Base-by-base conservation (phyloP, 1,140 invertebrate genomes). In the Archegozetes longisetosus region DNA sequence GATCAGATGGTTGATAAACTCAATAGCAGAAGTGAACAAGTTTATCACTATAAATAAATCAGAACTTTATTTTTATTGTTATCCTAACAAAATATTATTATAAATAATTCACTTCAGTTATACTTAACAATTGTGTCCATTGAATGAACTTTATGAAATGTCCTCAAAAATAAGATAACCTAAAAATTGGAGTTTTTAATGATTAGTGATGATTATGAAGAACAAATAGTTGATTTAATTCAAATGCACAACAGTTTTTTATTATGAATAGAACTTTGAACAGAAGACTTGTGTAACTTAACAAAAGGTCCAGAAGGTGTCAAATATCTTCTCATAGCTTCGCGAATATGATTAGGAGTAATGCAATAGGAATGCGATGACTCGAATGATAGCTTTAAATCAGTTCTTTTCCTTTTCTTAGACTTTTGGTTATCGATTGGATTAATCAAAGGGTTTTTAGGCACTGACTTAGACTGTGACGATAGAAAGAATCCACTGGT, bases 261-360 rank as follows among this genome's bases (percentile, higher is more conserved):
- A 6, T 40, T 6, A 40, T 40, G 17, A 40, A 9, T 40, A 6
- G 17, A 9, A 9, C 6, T 40, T 17, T 40, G 32, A 40, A 9
- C 17, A 40, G 32, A 9, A 6, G 32, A 40, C 6, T 40, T 6
- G 17, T 51, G 50, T 6, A 63, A 57, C 27, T 65, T 68, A 17
- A 66, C 66, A 61, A 71, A 68, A 14, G 68, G 68, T 28, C 70
- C 70, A 52, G 68, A 66, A 59, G 57, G 61, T 1, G 67, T 61
- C 69, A 72, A 74, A 63, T 75, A 80, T 25, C 78, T 65, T 55
- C 79, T 69, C 26, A 80, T 67, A 12, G 76, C 78, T 68, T 80
- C 79, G 50, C 71, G 70, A 61, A 80, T 76, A 68, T 80, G 78
- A 17, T 72, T 67, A 49, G 78, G 77, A 1, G 64, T 64, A 53